A percentile compares a stretch with the other conserved stretches of the same genome.
Evolutionary conservation across 2,888 invertebrate genomes (phyloP).

Genomic region (Pseudoips prasinana): DNA sequence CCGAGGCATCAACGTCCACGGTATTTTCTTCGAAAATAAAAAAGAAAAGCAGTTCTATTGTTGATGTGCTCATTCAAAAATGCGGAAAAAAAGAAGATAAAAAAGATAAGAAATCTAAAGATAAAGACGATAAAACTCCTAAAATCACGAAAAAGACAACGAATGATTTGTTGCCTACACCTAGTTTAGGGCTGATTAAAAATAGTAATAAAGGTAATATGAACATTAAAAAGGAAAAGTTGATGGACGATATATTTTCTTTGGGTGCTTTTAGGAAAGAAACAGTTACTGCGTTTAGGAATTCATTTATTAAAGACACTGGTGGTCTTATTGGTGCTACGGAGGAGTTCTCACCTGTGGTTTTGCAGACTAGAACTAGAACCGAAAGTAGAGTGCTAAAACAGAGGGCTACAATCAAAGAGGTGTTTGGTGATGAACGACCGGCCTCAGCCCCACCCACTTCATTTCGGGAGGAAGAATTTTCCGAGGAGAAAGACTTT

Average conservation of each 20-base stretch:
- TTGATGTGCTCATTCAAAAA: constrained; percentile 85
- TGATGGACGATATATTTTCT: constrained; percentile 82
- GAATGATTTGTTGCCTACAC: constrained; percentile 84
- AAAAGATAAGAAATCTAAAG: constrained; percentile 70
- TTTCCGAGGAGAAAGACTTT: constrained; percentile 41
- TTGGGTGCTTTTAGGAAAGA: constrained; percentile 86
- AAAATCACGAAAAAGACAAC: constrained; percentile 80
- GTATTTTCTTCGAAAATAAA: constrained; percentile 82
- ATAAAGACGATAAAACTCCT: constrained; percentile 78
- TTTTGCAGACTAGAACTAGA: constrained; percentile 87
- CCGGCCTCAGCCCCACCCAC: constrained; percentile 92
- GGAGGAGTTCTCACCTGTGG: constrained; percentile 86
- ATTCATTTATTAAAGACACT: constrained; percentile 85
- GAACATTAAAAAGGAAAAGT: constrained; percentile 68
- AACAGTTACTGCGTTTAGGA: constrained; percentile 85
- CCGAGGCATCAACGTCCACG: constrained; percentile 85
- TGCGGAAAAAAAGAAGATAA: constrained; percentile 83
- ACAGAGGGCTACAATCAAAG: constrained; percentile 89
- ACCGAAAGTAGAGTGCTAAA: constrained; percentile 87
- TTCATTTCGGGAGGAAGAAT: constrained; percentile 78
- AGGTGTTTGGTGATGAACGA: constrained; percentile 90
- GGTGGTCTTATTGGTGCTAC: constrained; percentile 80
- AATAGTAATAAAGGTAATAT: constrained; percentile 64
- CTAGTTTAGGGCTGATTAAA: constrained; percentile 79
- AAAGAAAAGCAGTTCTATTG: constrained; percentile 81